Evolutionary conservation across 2,113 vertebrate genomes (phyloP).

Genomic region (Oncorhynchus mykiss): DNA sequence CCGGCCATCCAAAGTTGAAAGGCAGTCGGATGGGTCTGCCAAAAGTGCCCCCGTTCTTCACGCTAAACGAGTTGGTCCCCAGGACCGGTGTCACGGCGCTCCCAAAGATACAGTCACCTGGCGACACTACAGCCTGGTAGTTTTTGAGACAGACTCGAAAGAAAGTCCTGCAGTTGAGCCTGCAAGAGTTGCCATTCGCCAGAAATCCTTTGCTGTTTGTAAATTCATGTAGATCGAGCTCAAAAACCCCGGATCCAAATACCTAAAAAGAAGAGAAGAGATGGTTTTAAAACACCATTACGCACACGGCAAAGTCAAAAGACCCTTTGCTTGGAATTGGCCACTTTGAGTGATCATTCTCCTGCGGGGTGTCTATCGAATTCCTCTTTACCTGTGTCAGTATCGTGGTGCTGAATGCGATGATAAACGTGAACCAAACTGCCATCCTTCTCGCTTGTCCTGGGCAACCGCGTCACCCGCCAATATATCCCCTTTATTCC

Average conservation of each 20-base stretch:
- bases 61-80: slow-evolving; percentile 86
- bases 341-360: slow-evolving; percentile 1
- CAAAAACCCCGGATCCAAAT: slow-evolving; percentile 90
- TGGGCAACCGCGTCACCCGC: slow-evolving; percentile 71
- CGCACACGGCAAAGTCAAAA: slow-evolving; percentile 3
- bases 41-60: slow-evolving; percentile 76
- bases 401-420: slow-evolving; percentile 80
- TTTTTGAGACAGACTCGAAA: slow-evolving; percentile 95
- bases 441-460: slow-evolving; percentile 79
- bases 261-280: slow-evolving; percentile 75
- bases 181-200: slow-evolving; percentile 84
- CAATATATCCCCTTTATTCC: slow-evolving; percentile 40
- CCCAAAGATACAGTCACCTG: slow-evolving; percentile 93
- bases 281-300: slow-evolving; percentile 27
- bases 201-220: slow-evolving; percentile 83
- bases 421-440: slow-evolving; percentile 79
- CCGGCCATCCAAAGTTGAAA: slow-evolving; percentile 98
- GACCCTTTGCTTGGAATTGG: background rate
- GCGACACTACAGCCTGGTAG: slow-evolving; percentile 88
- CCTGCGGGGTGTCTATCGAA: background rate
- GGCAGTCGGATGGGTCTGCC: slow-evolving; percentile 84
- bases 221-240: slow-evolving; percentile 94
- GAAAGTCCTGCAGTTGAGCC: slow-evolving; percentile 90
- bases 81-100: slow-evolving; percentile 86
- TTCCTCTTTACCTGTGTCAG: slow-evolving; percentile 84